phyloP scores from a whole-genome alignment of 1,140 invertebrate genomes.

The Triops longicaudatus region DNA sequence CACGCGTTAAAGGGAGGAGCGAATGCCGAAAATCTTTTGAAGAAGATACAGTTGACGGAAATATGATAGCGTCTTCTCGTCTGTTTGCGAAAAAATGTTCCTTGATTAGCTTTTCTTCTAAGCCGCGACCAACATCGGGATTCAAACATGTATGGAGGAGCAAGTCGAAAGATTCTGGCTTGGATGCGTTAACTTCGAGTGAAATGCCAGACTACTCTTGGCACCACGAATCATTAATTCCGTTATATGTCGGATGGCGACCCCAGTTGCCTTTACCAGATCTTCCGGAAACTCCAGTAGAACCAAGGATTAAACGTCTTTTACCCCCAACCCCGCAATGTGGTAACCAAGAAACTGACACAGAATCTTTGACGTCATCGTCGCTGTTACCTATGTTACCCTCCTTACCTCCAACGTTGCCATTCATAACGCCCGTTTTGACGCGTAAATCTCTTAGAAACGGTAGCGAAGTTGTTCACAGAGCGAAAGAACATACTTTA shows the following conservation, averaged over 20 bases:
- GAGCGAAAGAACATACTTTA: background rate
- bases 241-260: constrained; percentile 26
- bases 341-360: constrained; percentile 17
- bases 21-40: background rate
- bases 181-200: constrained; percentile 11
- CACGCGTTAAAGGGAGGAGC: background rate
- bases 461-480: background rate
- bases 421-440: constrained; percentile 22
- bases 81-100: background rate
- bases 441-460: background rate
- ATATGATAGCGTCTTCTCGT: background rate
- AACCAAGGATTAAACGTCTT: background rate
- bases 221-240: constrained; percentile 23
- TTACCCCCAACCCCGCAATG: background rate
- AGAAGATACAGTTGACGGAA: background rate
- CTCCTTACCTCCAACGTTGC: constrained; percentile 18
- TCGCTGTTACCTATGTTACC: constrained; percentile 16
- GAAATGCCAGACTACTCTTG: constrained; percentile 11
- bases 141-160: background rate
- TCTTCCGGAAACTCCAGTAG: background rate
- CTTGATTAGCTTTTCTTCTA: background rate
- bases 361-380: background rate
- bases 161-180: background rate
- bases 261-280: constrained; percentile 23
- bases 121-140: background rate